Evolutionary conservation across 2,113 vertebrate species (phyloP), one percentile per base, ranked within the genome.

Genomic region (Spea bombifrons): DNA sequence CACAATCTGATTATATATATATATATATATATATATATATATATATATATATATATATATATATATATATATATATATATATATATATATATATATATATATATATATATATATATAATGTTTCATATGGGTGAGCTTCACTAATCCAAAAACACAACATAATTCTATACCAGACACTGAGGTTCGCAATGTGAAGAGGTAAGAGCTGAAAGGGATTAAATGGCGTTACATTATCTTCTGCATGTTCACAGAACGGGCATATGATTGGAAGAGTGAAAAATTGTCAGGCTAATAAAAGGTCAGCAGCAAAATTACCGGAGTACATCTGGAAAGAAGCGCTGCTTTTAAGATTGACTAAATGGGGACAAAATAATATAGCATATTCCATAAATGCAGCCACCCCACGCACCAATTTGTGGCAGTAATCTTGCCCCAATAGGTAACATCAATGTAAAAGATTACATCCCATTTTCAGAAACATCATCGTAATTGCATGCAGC

Each of bases 211-310:
- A 57, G 52, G 30, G 7, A 45, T 43, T 44, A 5, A 73, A n/a
- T 8, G 3, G n/a, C 5, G 30, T 8, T 73, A 13, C 17, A 57
- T 73, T 73, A 46, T 59, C 71, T 57, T 59, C 8, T 59, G 30
- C 71, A 57, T 73, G 45, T 57, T 46, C 12, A 43, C 53, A 57
- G 7, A 15, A n/a, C 4, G n/a, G 12, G 46, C 45, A 69, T 47
- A 69, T 69, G 66, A 69, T 49, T 69, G 66, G 46, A 48, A 63
- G 57, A 50, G 76, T 78, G 57, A 71, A 71, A 78, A 78, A 50
- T 48, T 43, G 59, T 71, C 68, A 64, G 4, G 46, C 68, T 78
- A 50, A 78, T 78, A 75, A 53, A 75, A 78, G 68, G 76, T 78
- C 76, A 78, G 46, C 46, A 10, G 47, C 57, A 44, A 52, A 71